These are phyloP conservation scores for Megalops cyprinoides DNA, from an alignment of 2,797 vertebrate genomes.

Conservation along the genomic window DNA sequence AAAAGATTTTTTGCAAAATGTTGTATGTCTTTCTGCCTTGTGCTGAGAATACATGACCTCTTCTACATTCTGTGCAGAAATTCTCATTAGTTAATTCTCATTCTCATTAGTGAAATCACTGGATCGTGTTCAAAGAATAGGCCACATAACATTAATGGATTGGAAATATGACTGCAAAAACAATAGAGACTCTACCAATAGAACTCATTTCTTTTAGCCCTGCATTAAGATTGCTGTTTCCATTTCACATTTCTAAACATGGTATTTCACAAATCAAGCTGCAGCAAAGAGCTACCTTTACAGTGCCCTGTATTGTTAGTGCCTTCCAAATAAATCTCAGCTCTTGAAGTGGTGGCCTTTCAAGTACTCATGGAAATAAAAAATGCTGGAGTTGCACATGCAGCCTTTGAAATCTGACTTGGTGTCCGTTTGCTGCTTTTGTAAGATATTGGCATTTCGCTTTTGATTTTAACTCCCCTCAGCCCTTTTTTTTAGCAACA, in stretches of 20 bases:
- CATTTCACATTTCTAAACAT: background rate
- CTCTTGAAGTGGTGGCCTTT: constrained; percentile 10
- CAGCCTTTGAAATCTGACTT: constrained; percentile 6
- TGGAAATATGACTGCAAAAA: background rate
- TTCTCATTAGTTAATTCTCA: too few species aligned
- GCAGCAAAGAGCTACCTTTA: background rate
- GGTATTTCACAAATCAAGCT: constrained; percentile 18
- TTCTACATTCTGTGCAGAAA: too few species aligned
- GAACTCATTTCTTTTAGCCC: background rate
- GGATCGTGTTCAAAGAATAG: background rate
- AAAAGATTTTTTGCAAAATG: too few species aligned
- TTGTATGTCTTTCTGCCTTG: too few species aligned
- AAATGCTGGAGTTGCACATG: constrained; percentile 13
- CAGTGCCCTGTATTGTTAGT: constrained; percentile 8
- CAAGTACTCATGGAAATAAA: background rate
- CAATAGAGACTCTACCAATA: background rate
- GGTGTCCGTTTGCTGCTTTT: background rate
- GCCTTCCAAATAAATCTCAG: background rate
- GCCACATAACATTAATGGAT: background rate
- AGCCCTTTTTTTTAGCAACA: constrained; percentile 4
- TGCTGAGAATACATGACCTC: too few species aligned
- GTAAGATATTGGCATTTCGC: constrained; percentile 8
- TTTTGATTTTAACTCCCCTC: constrained; percentile 22
- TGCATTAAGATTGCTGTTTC: background rate
- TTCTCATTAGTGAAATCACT: background rate